phyloP scores from a whole-genome alignment of 1,140 invertebrate species.

The Meloidogyne chitwoodi region DNA sequence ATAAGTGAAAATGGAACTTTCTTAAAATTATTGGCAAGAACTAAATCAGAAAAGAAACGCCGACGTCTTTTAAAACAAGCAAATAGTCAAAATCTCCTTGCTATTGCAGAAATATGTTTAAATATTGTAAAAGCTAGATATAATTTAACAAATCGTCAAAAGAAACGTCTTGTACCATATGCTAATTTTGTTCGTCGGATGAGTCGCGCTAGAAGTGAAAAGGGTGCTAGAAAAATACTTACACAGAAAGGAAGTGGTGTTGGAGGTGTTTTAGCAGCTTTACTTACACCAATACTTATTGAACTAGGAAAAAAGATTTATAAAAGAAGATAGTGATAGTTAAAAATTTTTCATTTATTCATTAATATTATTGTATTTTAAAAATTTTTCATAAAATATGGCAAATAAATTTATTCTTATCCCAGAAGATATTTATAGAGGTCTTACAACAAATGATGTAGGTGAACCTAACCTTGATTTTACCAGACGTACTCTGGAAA shows the following conservation, averaged over 20 bases:
- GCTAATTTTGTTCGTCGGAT: too few species aligned
- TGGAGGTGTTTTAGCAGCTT: background rate
- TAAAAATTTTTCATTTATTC: too few species aligned
- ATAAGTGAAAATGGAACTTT: background rate
- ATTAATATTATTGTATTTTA: slow-evolving; percentile 2
- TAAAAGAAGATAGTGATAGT: background rate
- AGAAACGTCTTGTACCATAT: too few species aligned
- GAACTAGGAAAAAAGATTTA: background rate
- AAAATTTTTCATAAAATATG: background rate
- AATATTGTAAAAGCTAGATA: too few species aligned
- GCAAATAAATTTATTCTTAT: slow-evolving; percentile 15
- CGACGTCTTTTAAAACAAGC: background rate
- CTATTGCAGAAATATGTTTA: too few species aligned
- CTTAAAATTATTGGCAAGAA: background rate
- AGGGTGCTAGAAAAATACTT: background rate
- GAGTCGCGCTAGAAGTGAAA: too few species aligned
- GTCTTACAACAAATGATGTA: background rate
- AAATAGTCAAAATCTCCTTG: background rate
- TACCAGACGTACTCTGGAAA: background rate
- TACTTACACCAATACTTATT: slow-evolving; percentile 1
- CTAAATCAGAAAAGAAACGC: slow-evolving; percentile 3
- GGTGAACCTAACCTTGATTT: slow-evolving; percentile 1
- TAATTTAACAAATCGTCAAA: too few species aligned
- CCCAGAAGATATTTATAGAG: too few species aligned
- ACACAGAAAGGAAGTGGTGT: background rate